Base-by-base conservation (phyloP, 2,888 invertebrate genomes). In the Mesorhabditis belari region DNA sequence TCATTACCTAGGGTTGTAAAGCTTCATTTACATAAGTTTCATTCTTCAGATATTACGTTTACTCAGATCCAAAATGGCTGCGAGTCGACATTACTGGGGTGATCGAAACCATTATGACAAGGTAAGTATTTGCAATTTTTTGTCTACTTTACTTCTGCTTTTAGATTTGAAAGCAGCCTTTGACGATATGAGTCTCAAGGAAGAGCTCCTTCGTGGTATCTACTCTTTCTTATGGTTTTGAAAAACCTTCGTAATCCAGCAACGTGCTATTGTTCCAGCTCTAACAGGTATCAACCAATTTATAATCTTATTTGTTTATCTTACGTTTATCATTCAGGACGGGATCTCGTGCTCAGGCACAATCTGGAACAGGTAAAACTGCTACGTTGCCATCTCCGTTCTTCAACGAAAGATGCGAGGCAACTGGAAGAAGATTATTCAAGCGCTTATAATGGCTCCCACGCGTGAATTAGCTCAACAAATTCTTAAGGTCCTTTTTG, bases 211-310 rank as follows among this genome's bases (percentile, higher is more conserved):
- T 69, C 87, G 96, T 84, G 98, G 98, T 83, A 96, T 98, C 80
- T 98, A 96, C 83, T 94, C 93, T n/a, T n/a, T n/a, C n/a, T 73
- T 98, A 96, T 85, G 98, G 98, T 88, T 98, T 98, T 83, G 96
- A 98, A 83, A 95, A 95, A 82, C 98, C 98, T 63, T 98, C 96
- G 27, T 96, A 73, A 98, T 98, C 82, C 98, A 99, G 84, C 95
- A 98, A 84, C 88, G 96, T 82, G 96, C 98, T 70, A 98, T 99
- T 82, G 89, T 95, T 84, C 98, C 98, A 62, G 95, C 95, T 84
- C 90, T 84, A 65, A 80, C 82, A 74, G 81, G 82, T 66, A 12
- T 12, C n/a, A n/a, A n/a, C n/a, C n/a, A n/a, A n/a, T n/a, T n/a
- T n/a, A n/a, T n/a, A n/a, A n/a, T n/a, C n/a, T n/a, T n/a, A n/a